Percentiles rank a stretch among this genome's conserved stretches.
These are phyloP conservation scores for Ceyx cyanopectus DNA, from an alignment of 2,113 vertebrate species.

Conservation along the genomic window DNA sequence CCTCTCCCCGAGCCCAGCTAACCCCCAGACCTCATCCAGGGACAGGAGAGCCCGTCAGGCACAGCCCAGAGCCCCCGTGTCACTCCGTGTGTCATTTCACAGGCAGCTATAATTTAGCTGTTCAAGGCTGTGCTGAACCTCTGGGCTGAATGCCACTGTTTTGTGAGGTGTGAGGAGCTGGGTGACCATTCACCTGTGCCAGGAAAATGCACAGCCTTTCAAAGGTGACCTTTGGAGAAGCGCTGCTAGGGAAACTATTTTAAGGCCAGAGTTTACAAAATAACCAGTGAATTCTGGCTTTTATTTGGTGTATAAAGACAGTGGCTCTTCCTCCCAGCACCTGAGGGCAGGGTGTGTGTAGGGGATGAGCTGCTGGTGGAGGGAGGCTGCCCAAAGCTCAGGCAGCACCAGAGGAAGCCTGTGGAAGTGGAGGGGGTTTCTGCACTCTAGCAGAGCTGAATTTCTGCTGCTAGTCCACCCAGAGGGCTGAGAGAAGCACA, in stretches of 20 bases:
- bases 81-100: background rate
- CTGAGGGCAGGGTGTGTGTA: background rate
- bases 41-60: background rate
- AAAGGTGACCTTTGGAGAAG: conserved; percentile 55
- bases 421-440: background rate
- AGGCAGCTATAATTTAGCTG: background rate
- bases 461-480: background rate
- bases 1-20: background rate
- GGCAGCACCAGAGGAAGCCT: background rate
- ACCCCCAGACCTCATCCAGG: background rate
- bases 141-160: conserved; percentile 23
- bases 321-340: background rate
- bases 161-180: conserved; percentile 23
- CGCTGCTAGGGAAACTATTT: conserved; percentile 21
- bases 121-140: conserved; percentile 10
- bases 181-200: background rate
- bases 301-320: conserved; percentile 12
- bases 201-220: conserved; percentile 44
- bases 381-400: background rate
- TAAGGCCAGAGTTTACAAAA: conserved; percentile 44
- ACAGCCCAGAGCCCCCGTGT: background rate
- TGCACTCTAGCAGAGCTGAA: background rate
- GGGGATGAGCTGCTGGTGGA: background rate
- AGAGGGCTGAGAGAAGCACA: background rate
- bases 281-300: conserved; percentile 42